A percentile compares a stretch with the other conserved stretches of the same genome.
Conservation (phyloP, 2,888 invertebrate species). For the Pseudoips prasinana region DNA sequence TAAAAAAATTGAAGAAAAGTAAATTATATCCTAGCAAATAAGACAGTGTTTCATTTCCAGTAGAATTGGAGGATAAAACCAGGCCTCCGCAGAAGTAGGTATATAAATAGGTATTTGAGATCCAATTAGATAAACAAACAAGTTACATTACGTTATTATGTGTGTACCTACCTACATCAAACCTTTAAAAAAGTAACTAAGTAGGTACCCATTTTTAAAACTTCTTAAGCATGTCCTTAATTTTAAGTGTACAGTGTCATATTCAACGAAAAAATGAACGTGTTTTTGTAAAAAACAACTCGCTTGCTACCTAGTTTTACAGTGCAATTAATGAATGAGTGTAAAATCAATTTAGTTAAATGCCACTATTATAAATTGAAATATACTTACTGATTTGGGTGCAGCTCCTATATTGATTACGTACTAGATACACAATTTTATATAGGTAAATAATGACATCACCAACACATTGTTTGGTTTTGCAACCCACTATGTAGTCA, state of each 20-base stretch:
- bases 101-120: slow-evolving; percentile 8
- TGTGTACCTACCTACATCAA: slow-evolving; percentile 11
- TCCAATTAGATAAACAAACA: slow-evolving; percentile 7
- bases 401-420: slow-evolving; percentile 11
- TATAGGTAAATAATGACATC: slow-evolving; percentile 10
- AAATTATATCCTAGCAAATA: no score
- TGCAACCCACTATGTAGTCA: slow-evolving; percentile 10
- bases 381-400: slow-evolving; percentile 8
- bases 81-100: slow-evolving; percentile 11
- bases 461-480: slow-evolving; percentile 10
- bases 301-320: slow-evolving; percentile 8
- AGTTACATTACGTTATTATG: slow-evolving; percentile 9
- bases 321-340: slow-evolving; percentile 9
- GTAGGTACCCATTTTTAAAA: slow-evolving; percentile 10
- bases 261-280: slow-evolving; percentile 7
- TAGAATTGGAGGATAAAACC: slow-evolving; percentile 12
- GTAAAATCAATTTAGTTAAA: slow-evolving; percentile 10
- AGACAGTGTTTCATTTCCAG: slow-evolving; percentile 12
- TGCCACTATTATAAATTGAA: slow-evolving; percentile 9
- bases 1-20: no score
- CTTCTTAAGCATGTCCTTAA: slow-evolving; percentile 7
- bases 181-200: slow-evolving; percentile 10
- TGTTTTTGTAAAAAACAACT: slow-evolving; percentile 8
- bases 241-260: slow-evolving; percentile 9
- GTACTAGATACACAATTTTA: slow-evolving; percentile 8